Evolutionary conservation across 2,888 invertebrate genomes (phyloP), one percentile per base, ranked within the genome.

Genomic region (Tenthredo mesomela): DNA sequence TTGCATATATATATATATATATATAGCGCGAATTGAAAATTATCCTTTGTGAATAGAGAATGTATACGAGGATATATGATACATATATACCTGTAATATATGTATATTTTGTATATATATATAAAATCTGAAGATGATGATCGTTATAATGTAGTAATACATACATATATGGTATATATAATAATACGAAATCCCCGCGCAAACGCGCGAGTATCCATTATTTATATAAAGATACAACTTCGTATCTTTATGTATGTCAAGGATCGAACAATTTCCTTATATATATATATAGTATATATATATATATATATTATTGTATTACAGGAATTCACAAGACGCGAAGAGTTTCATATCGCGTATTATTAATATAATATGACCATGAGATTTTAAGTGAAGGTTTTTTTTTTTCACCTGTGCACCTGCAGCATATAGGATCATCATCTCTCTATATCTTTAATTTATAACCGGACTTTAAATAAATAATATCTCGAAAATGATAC

Each of bases 251-350:
- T 75, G 10, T 75, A 47, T 75, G 75, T 75, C 75, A 75, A 75
- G 75, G 75, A 75, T 25, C 47, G 15, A 47, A 43, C 47, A 40
- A 47, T 47, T 75, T 75, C 47, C 75, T 33, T n/a, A 54, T 54
- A 54, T n/a, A 54, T 43, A n/a, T 54, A 54, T 6, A 50, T 15
- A 40, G 10, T n/a, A n/a, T n/a, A n/a, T 15, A 40, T 1, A 65
- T 29, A 67, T 29, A 5, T 12, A 25, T n/a, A 58, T 25, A 21
- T 21, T 25, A 61, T 61, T 25, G 61, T 61, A 54, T 21, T 61
- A 12, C 61, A 61, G 25, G 61, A 61, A 61, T 61, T 21, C 21
- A 61, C 61, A 54, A 54, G n/a, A n/a, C 54, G n/a, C 54, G 10
- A 1, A 1, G 29, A 54, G 18, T 54, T 54, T 5, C 18, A 54